These are phyloP conservation scores for Neodiprion pinetum DNA, from an alignment of 1,140 invertebrate genomes.

Conservation along the genomic window DNA sequence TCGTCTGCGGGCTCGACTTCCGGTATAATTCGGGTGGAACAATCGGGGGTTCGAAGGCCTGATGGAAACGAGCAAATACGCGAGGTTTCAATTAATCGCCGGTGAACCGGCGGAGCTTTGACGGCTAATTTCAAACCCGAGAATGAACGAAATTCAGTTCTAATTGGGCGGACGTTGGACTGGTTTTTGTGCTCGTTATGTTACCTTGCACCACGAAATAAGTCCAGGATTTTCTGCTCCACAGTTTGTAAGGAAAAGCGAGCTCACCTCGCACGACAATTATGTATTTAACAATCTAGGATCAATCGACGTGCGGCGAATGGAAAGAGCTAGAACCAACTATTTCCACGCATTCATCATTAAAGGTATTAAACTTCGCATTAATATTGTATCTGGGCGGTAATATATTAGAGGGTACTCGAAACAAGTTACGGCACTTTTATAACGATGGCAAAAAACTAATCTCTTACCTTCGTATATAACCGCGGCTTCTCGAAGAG, in stretches of 20 bases:
- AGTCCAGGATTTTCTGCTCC: no score
- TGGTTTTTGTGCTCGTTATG: no score
- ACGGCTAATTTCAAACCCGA: neutral
- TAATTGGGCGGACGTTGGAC: neutral
- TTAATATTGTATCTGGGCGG: no score
- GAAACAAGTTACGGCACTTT: neutral
- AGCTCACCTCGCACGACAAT: neutral
- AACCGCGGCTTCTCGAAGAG: neutral
- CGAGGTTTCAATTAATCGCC: neutral
- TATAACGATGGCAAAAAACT: neutral
- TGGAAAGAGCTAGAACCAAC: no score
- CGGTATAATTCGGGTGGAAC: neutral
- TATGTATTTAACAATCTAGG: slow-evolving; percentile 1
- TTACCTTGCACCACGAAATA: no score
- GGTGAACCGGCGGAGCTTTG: no score
- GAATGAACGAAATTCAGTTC: neutral
- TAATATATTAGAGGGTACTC: no score
- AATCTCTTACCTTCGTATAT: neutral
- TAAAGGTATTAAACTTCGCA: no score
- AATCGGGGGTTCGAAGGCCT: neutral
- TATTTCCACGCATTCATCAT: no score
- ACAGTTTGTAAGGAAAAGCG: no score
- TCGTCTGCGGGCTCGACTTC: neutral
- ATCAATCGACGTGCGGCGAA: neutral
- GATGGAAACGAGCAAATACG: neutral